A percentile compares a stretch with the other conserved stretches of the same genome.
These are phyloP conservation scores for Aviceda subcristata DNA, from an alignment of 2,113 vertebrate species.

Conservation along the genomic window DNA sequence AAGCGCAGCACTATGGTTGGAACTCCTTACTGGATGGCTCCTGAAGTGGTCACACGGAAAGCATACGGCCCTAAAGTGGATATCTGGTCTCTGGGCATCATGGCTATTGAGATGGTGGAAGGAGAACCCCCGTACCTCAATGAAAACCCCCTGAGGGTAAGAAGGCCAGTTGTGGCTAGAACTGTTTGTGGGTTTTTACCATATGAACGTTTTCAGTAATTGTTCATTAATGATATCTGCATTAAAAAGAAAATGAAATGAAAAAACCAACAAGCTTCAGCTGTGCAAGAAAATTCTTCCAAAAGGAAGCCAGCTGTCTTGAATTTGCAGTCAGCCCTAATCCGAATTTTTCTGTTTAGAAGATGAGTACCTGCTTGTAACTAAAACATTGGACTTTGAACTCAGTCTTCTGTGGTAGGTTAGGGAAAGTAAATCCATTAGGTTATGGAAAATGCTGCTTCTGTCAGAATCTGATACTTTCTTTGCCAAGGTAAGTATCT, in stretches of 20 bases:
- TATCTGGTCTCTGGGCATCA: conserved; percentile 98
- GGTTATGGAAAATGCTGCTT: background rate
- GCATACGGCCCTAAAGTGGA: conserved; percentile 98
- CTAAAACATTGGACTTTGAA: background rate
- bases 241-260: background rate
- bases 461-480: background rate
- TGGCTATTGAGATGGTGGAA: conserved; percentile 99
- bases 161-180: background rate
- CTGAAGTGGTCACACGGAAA: conserved; percentile 96
- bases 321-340: background rate
- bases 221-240: background rate
- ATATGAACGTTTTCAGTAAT: accelerated
- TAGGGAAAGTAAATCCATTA: background rate
- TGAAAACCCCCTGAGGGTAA: conserved; percentile 96
- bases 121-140: conserved; percentile 98
- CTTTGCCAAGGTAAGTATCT: background rate
- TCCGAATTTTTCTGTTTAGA: background rate
- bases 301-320: background rate
- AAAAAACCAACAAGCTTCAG: background rate
- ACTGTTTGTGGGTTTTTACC: background rate
- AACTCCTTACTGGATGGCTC: conserved; percentile 99
- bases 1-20: conserved; percentile 99
- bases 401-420: background rate
- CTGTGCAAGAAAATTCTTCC: background rate
- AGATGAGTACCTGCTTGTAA: background rate